Conservation (phyloP, 1,140 invertebrate species). For the Caerostris darwini region DNA sequence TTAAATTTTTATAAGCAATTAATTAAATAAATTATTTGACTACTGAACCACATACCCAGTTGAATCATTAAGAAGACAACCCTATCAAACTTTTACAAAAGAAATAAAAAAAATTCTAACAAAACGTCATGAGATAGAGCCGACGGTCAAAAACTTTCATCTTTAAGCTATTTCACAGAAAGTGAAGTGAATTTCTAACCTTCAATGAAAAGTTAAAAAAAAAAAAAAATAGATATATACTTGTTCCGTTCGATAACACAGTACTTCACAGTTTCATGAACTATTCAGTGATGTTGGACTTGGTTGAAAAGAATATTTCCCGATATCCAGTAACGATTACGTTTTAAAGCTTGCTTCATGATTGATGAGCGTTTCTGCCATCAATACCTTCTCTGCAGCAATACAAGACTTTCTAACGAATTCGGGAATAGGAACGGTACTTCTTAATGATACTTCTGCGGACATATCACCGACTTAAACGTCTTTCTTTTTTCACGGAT, state of each 20-base stretch:
- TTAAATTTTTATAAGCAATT: no score
- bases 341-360: slow-evolving; percentile 27
- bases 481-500: neutral
- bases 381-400: neutral
- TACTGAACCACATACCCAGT: no score
- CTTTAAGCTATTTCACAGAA: no score
- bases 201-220: neutral
- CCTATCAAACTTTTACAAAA: no score
- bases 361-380: slow-evolving; percentile 44
- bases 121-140: no score
- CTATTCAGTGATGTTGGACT: slow-evolving; percentile 51
- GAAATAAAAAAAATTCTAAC: no score
- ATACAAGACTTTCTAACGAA: slow-evolving; percentile 21
- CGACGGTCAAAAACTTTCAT: no score
- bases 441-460: slow-evolving; percentile 50
- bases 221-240: neutral
- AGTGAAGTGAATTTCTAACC: neutral
- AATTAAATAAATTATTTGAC: no score
- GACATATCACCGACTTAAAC: neutral
- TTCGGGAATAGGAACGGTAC: neutral
- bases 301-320: slow-evolving; percentile 44
- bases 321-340: slow-evolving; percentile 60
- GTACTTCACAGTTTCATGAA: slow-evolving; percentile 48
- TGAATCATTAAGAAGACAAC: no score
- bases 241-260: slow-evolving; percentile 6